Percentiles rank a stretch among this genome's conserved stretches.
These are phyloP conservation scores for Eupithecia inturbata DNA, from an alignment of 2,888 invertebrate species.

Conservation along the genomic window DNA sequence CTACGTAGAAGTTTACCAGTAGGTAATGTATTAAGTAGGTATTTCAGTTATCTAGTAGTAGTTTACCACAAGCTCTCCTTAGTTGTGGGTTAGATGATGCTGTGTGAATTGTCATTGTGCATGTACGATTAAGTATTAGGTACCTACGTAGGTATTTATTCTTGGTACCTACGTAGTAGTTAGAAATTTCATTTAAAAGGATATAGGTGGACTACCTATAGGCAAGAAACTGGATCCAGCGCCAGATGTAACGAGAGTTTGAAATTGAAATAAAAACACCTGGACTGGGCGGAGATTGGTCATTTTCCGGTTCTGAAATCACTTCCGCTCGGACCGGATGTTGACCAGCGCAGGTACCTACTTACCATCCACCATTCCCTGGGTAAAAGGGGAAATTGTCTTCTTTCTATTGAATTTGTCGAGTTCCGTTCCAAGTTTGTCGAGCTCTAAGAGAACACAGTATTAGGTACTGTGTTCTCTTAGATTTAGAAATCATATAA, in stretches of 20 bases:
- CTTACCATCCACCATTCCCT: constrained; percentile 37
- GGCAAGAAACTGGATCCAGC: not conserved
- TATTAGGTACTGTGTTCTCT: not conserved
- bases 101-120: no score
- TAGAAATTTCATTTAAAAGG: no score
- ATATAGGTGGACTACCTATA: no score
- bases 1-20: no score
- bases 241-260: constrained; percentile 6
- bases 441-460: no score
- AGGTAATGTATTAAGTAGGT: no score
- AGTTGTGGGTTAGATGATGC: no score
- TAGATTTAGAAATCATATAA: not conserved
- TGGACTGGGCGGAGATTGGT: constrained; percentile 73
- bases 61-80: no score
- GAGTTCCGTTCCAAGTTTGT: not conserved
- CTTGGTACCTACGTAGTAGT: no score
- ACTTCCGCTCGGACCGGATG: constrained; percentile 79
- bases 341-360: constrained; percentile 62
- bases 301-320: constrained; percentile 81
- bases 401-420: constrained; percentile 50
- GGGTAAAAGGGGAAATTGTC: constrained; percentile 44
- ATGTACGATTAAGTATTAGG: no score
- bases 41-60: no score
- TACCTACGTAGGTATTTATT: no score
- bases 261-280: constrained; percentile 50